Evolutionary conservation across 64 coral and sea anemone species (phyloP).

Genomic region (Montipora cactus): DNA sequence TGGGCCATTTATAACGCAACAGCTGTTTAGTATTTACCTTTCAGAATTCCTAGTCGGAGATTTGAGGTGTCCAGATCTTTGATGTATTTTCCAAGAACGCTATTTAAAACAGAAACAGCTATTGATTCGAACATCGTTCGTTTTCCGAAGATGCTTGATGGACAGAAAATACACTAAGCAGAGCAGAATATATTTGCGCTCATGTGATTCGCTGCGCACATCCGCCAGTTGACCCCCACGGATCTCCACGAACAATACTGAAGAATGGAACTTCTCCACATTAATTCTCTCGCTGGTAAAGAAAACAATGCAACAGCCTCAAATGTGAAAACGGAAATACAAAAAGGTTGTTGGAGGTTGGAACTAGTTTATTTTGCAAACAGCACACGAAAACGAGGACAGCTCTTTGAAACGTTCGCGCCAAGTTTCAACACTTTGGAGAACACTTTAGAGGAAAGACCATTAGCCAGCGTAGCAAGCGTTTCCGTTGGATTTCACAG

Average conservation of each 20-base stretch:
- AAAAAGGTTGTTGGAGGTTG: neutral
- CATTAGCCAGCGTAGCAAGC: too few relatives aligned
- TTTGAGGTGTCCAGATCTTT: conserved; percentile 87
- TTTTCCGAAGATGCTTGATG: neutral
- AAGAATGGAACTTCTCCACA: neutral
- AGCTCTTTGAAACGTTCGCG: too few relatives aligned
- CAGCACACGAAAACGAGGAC: neutral
- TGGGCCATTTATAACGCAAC: too few relatives aligned
- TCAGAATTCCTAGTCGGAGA: conserved; percentile 81
- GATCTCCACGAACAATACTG: too few relatives aligned
- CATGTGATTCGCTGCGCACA: neutral
- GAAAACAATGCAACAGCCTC: neutral
- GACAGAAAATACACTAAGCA: neutral
- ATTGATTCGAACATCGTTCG: conserved; percentile 77
- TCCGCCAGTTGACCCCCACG: neutral
- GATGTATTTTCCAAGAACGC: conserved; percentile 93
- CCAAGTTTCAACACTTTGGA: too few relatives aligned
- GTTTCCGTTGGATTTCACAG: too few relatives aligned
- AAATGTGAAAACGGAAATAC: too few relatives aligned
- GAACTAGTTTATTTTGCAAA: neutral
- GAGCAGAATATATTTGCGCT: neutral
- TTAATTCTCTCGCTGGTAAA: neutral
- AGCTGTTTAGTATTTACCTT: conserved; percentile 61
- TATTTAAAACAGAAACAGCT: conserved; percentile 82
- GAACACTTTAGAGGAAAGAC: too few relatives aligned